A percentile compares a stretch with the other conserved stretches of the same genome.
phyloP scores from a whole-genome alignment of 2,113 vertebrate genomes.

The Dinomys branickii region DNA sequence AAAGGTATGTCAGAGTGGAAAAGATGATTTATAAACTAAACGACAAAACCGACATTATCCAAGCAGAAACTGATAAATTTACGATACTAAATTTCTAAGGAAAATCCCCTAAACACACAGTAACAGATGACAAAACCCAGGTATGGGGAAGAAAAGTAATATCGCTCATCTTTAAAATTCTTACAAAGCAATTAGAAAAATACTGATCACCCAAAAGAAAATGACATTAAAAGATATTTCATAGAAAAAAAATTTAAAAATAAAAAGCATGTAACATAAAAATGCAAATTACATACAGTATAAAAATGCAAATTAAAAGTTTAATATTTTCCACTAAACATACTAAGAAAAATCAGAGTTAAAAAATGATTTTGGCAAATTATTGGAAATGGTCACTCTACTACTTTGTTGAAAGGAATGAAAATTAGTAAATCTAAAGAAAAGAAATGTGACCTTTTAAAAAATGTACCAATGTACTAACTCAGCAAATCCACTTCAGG shows the following conservation, averaged over 20 bases:
- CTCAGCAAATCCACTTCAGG: not conserved
- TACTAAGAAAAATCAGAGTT: not conserved
- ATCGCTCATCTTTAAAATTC: not conserved
- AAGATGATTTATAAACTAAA: not conserved
- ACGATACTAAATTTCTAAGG: not conserved
- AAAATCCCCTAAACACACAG: not conserved
- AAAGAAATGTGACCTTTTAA: not conserved
- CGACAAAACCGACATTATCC: not conserved
- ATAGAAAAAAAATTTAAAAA: constrained; percentile 9
- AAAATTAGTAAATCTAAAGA: not conserved
- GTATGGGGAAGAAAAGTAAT: not conserved
- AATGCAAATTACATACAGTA: not conserved
- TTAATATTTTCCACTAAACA: not conserved
- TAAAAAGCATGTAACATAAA: not conserved
- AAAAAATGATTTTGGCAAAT: not conserved
- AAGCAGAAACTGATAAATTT: not conserved
- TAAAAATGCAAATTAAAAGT: not conserved
- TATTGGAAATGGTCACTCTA: not conserved
- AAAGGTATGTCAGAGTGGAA: not conserved
- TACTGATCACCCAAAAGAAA: not conserved
- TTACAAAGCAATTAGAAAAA: not conserved
- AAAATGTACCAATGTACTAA: not conserved
- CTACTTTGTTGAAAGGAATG: not conserved
- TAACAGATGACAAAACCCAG: not conserved
- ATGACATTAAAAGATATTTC: not conserved